phyloP scores from a whole-genome alignment of 2,113 vertebrate species.

The Meles meles region DNA sequence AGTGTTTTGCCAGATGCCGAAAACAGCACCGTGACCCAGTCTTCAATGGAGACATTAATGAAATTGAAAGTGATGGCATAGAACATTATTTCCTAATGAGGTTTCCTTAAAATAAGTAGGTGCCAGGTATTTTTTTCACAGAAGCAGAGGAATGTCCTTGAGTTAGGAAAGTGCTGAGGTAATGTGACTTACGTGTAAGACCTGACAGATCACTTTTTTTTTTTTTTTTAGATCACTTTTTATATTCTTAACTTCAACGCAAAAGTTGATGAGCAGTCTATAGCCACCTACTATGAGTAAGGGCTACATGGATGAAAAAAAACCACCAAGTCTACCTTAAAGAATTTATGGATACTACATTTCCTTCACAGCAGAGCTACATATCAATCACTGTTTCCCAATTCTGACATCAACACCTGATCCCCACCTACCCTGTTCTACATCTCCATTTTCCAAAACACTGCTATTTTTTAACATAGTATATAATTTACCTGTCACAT shows the following conservation, averaged over 20 bases:
- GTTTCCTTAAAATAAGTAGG: slow-evolving; percentile 48
- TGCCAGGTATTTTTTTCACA: slow-evolving; percentile 29
- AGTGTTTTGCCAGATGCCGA: neutral
- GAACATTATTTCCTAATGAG: slow-evolving; percentile 54
- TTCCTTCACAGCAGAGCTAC: neutral
- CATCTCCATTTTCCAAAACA: neutral
- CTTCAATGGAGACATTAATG: slow-evolving; percentile 53
- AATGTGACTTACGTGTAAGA: neutral
- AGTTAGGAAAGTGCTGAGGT: neutral
- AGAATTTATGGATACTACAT: neutral
- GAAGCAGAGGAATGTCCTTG: slow-evolving; percentile 1
- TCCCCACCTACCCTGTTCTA: neutral
- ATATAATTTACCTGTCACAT: neutral
- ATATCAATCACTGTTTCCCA: neutral
- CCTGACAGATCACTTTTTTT: neutral
- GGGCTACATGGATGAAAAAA: neutral
- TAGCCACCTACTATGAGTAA: neutral
- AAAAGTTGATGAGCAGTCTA: neutral
- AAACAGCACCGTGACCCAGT: slow-evolving; percentile 25
- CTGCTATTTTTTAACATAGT: neutral
- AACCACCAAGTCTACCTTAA: neutral
- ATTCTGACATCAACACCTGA: neutral
- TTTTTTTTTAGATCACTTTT: neutral
- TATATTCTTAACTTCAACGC: neutral
- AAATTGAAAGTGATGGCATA: slow-evolving; percentile 58